phyloP scores from a whole-genome alignment of 2,888 invertebrate genomes.

The Mycalesis mineus region DNA sequence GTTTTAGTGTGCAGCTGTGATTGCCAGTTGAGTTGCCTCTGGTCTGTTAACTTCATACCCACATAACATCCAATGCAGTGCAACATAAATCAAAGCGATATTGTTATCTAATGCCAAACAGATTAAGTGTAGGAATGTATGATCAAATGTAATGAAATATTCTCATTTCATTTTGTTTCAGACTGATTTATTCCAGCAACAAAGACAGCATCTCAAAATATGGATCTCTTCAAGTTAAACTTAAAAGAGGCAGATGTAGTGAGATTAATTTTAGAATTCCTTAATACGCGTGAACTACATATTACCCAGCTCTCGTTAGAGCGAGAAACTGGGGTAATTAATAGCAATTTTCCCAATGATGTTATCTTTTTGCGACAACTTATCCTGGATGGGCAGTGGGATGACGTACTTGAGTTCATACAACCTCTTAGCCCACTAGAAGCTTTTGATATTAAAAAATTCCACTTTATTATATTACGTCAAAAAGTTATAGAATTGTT shows the following conservation, averaged over 20 bases:
- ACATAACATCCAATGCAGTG: too few relatives aligned
- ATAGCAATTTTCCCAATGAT: conserved; percentile 95
- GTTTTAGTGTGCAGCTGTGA: too few relatives aligned
- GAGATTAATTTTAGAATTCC: conserved; percentile 89
- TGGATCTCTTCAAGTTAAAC: conserved; percentile 65
- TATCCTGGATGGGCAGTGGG: conserved; percentile 98
- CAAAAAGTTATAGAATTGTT: conserved; percentile 96
- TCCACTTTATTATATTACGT: conserved; percentile 91
- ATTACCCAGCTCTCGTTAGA: conserved; percentile 94
- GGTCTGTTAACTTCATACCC: too few relatives aligned
- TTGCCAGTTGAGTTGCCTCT: too few relatives aligned
- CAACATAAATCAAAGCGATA: too few relatives aligned
- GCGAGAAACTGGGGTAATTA: conserved; percentile 96
- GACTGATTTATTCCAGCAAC: neutral
- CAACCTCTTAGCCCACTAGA: conserved; percentile 92
- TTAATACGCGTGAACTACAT: conserved; percentile 93
- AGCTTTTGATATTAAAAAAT: conserved; percentile 89
- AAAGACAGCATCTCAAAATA: neutral
- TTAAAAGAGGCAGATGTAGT: conserved; percentile 94
- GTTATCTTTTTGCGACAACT: conserved; percentile 95
- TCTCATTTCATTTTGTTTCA: conserved; percentile 1
- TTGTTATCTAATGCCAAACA: too few relatives aligned
- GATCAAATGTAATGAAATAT: too few relatives aligned
- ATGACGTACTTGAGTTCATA: conserved; percentile 96
- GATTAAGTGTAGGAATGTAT: too few relatives aligned